A percentile compares a stretch with the other conserved stretches of the same genome.
phyloP scores from a whole-genome alignment of 2,888 invertebrate species.

The Tipula vernalis region DNA sequence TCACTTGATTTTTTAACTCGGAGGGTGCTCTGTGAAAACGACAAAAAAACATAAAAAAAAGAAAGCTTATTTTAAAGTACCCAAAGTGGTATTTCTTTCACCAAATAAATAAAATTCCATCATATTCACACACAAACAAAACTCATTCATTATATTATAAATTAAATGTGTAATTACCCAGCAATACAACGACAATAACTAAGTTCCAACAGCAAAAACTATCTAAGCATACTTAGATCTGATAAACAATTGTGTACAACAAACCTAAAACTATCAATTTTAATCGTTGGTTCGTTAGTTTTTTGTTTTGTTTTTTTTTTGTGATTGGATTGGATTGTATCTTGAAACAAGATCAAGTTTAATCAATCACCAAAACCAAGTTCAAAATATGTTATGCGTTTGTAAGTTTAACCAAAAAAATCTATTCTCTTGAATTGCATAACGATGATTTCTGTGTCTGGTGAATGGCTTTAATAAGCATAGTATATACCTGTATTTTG shows the following conservation, averaged over 20 bases:
- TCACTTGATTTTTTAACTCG: background rate
- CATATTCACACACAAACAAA: background rate
- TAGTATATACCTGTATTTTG: no score
- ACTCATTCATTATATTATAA: background rate
- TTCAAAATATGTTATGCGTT: background rate
- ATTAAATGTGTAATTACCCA: background rate
- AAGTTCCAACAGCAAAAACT: background rate
- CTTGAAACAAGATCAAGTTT: background rate
- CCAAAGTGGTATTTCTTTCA: background rate
- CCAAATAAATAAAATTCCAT: background rate
- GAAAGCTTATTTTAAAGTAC: background rate
- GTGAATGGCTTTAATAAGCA: background rate
- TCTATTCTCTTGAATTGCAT: background rate
- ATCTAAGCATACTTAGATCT: background rate
- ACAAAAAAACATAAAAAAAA: background rate
- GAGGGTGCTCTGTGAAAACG: no score
- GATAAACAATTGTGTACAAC: background rate
- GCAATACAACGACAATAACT: background rate
- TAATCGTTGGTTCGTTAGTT: background rate
- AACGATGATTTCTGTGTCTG: background rate
- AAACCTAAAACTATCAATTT: background rate
- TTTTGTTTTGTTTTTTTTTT: background rate
- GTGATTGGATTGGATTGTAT: background rate
- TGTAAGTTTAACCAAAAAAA: background rate
- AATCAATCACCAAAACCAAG: background rate